These are phyloP conservation scores for Pempheris klunzingeri DNA, from an alignment of 2,797 vertebrate species.

Conservation along the genomic window DNA sequence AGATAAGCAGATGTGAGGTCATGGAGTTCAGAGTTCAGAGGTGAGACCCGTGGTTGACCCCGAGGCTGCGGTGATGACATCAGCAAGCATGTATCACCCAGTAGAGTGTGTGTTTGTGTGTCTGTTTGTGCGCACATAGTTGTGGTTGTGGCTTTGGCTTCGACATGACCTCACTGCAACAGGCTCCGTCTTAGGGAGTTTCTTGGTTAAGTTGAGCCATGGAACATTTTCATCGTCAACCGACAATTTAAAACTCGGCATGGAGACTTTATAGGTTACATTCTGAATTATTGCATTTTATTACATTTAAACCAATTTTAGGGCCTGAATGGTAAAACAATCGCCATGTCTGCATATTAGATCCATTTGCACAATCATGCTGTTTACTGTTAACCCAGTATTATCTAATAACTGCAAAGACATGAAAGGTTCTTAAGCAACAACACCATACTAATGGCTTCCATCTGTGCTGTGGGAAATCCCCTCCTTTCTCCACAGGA, in stretches of 20 bases:
- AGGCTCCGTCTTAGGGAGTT: constrained; percentile 75
- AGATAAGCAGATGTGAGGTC: constrained; percentile 62
- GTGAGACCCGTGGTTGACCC: constrained; percentile 75
- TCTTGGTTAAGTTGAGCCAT: constrained; percentile 75
- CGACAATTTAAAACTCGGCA: constrained; percentile 76
- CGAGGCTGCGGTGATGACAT: constrained; percentile 77
- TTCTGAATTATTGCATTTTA: constrained; percentile 77
- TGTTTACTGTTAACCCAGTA: constrained; percentile 83
- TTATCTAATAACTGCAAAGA: constrained; percentile 84
- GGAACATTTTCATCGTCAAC: constrained; percentile 80
- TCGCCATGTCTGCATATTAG: constrained; percentile 77
- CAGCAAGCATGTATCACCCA: constrained; percentile 78
- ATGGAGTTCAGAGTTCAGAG: constrained; percentile 71
- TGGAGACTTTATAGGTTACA: constrained; percentile 74
- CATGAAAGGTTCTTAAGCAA: constrained; percentile 84
- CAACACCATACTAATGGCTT: constrained; percentile 83
- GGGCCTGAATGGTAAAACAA: constrained; percentile 73
- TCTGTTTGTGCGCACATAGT: constrained; percentile 73
- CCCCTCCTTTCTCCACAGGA: constrained; percentile 82
- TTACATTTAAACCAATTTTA: constrained; percentile 76
- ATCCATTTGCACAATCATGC: constrained; percentile 78
- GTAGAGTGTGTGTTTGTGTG: constrained; percentile 68
- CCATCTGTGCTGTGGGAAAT: constrained; percentile 85
- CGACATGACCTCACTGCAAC: constrained; percentile 75
- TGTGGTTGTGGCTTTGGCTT: constrained; percentile 82